Conservation (phyloP, 2,113 vertebrate species). For the Bos indicus region DNA sequence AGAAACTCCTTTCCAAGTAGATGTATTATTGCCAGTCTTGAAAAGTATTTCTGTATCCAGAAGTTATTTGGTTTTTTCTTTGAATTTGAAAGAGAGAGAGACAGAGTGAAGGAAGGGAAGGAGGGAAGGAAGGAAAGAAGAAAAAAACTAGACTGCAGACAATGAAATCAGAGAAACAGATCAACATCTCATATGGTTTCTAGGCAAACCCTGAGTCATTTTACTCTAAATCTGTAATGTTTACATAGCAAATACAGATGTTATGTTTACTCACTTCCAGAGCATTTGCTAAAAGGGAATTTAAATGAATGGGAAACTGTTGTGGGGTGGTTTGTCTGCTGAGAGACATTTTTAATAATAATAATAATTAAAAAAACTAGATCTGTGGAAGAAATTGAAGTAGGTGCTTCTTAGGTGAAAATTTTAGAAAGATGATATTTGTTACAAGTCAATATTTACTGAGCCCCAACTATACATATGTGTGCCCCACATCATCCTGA, state of each 20-base stretch:
- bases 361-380: background rate
- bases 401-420: background rate
- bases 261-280: background rate
- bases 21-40: background rate
- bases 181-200: background rate
- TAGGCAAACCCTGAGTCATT: constrained; percentile 13
- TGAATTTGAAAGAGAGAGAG: background rate
- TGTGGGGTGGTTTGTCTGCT: background rate
- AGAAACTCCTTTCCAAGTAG: background rate
- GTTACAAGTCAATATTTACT: background rate
- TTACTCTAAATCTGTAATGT: background rate
- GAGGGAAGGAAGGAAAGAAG: background rate
- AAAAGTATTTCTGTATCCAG: background rate
- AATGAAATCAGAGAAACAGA: background rate
- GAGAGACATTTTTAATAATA: background rate
- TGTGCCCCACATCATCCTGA: background rate
- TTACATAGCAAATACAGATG: background rate
- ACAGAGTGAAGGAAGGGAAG: background rate
- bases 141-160: background rate
- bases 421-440: background rate
- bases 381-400: background rate
- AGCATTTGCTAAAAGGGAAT: background rate
- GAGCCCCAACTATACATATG: fast-evolving
- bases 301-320: background rate
- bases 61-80: background rate